Conservation (phyloP, 2,113 vertebrate genomes). For the Lamprologus speciosus region DNA sequence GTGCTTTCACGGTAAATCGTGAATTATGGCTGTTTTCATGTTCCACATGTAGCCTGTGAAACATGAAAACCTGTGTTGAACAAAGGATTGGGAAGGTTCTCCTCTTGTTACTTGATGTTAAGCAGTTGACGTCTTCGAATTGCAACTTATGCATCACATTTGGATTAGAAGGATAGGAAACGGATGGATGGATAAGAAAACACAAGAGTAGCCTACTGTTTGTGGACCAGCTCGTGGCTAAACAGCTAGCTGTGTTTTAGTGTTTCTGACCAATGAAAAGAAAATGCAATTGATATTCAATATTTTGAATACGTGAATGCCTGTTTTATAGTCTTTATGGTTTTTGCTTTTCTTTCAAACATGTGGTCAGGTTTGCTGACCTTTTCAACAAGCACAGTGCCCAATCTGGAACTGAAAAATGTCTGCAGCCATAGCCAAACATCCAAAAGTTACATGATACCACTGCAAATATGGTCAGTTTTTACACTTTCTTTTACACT, state of each 20-base stretch:
- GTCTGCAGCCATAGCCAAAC: not conserved
- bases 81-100: conserved; percentile 24
- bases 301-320: not conserved
- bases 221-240: not conserved
- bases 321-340: not conserved
- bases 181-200: not conserved
- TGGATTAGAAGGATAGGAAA: not conserved
- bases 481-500: not conserved
- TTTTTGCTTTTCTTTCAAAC: not conserved
- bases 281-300: not conserved
- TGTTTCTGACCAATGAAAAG: not conserved
- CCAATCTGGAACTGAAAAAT: not conserved
- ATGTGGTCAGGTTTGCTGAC: not conserved
- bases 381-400: not conserved
- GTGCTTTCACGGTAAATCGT: conserved; percentile 3
- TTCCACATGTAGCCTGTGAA: not conserved
- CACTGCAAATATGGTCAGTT: not conserved
- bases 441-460: not conserved
- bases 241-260: not conserved
- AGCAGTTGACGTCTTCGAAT: not conserved
- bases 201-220: not conserved
- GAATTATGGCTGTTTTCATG: not conserved
- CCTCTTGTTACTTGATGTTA: not conserved
- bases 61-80: conserved; percentile 31
- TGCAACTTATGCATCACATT: not conserved